These are phyloP conservation scores for Pantherophis alleghaniensis DNA, from an alignment of 2,797 vertebrate genomes.

Conservation along the genomic window DNA sequence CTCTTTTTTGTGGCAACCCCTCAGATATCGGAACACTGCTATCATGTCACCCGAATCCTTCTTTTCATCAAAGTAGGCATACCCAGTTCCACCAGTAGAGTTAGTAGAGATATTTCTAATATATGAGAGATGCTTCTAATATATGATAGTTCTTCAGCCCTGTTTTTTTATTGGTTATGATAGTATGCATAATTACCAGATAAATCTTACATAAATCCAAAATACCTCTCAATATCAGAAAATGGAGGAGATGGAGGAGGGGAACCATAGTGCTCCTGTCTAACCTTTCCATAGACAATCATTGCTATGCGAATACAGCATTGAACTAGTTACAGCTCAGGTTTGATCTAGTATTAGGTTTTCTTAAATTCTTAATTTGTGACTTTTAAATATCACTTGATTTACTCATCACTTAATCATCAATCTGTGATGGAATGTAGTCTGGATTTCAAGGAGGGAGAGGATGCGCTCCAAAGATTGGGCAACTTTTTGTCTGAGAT, in stretches of 20 bases:
- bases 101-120: not conserved
- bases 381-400: not conserved
- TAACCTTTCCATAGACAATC: not conserved
- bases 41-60: too few species aligned
- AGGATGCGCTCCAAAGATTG: not conserved
- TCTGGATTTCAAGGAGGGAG: not conserved
- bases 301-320: not conserved
- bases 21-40: too few species aligned
- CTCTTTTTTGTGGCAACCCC: too few species aligned
- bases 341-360: not conserved
- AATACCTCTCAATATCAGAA: not conserved
- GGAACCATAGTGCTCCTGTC: not conserved
- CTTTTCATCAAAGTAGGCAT: too few species aligned
- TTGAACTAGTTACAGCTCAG: not conserved
- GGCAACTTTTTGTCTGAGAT: not conserved
- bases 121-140: not conserved
- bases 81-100: too few species aligned
- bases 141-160: not conserved
- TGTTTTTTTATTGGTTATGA: not conserved
- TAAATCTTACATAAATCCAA: not conserved
- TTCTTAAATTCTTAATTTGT: not conserved
- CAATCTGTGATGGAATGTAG: not conserved
- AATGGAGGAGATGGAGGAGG: not conserved
- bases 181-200: not conserved
- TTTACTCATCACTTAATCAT: not conserved